Conservation (phyloP, 2,797 vertebrate genomes). For the Capromys pilorides region DNA sequence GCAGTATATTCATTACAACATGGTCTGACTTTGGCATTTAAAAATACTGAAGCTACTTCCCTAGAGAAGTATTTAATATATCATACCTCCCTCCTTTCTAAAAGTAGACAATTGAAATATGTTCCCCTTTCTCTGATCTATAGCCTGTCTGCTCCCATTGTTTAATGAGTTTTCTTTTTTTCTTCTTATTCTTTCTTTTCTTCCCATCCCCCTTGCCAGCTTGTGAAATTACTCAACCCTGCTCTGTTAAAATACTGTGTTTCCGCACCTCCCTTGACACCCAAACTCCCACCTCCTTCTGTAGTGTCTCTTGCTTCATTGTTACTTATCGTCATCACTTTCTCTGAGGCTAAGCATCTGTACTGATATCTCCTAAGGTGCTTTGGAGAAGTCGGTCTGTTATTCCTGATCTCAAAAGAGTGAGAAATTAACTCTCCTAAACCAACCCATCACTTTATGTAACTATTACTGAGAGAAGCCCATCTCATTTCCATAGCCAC, state of each 20-base stretch:
- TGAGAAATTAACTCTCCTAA: slow-evolving; percentile 39
- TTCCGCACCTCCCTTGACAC: background rate
- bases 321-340: background rate
- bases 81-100: slow-evolving; percentile 31
- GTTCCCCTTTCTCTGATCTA: slow-evolving; percentile 18
- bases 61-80: slow-evolving; percentile 55
- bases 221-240: background rate
- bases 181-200: background rate
- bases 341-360: background rate
- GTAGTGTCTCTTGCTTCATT: background rate
- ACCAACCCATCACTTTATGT: background rate
- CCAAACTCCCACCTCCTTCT: background rate
- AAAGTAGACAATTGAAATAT: slow-evolving; percentile 56
- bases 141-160: background rate
- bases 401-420: slow-evolving; percentile 32
- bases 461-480: background rate
- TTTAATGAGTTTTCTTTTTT: slow-evolving; percentile 27
- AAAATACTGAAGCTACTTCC: slow-evolving; percentile 61
- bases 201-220: background rate
- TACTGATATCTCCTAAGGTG: background rate
- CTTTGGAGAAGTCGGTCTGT: background rate
- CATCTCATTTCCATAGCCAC: slow-evolving; percentile 21
- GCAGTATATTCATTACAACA: slow-evolving; percentile 55
- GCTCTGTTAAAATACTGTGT: background rate
- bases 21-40: slow-evolving; percentile 42